phyloP scores from a whole-genome alignment of 2,113 vertebrate species.

The Bothrops jararaca region DNA sequence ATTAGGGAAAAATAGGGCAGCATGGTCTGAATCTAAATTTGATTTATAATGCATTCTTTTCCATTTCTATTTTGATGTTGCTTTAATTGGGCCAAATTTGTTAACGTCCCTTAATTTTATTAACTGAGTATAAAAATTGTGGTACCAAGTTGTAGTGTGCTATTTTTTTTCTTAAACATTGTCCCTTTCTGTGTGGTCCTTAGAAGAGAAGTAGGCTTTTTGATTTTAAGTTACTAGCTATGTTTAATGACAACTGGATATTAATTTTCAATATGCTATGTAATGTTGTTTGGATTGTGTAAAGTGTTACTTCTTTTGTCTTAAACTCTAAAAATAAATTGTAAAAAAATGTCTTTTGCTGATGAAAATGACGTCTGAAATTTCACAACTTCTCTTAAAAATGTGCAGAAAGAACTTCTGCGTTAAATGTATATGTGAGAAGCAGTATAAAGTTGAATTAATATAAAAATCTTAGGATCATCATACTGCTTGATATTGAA shows the following conservation, averaged over 20 bases:
- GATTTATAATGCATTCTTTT: background rate
- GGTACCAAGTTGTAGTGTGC: conserved; percentile 9
- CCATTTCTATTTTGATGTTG: conserved; percentile 25
- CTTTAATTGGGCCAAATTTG: conserved; percentile 30
- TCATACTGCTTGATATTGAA: background rate
- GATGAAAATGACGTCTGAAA: background rate
- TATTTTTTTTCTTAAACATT: background rate
- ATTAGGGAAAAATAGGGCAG: background rate
- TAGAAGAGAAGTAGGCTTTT: conserved; percentile 14
- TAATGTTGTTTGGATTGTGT: background rate
- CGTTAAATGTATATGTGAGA: background rate
- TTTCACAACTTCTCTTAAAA: background rate
- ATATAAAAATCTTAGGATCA: background rate
- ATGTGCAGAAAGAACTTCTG: background rate
- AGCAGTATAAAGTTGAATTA: background rate
- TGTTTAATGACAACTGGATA: conserved; percentile 1
- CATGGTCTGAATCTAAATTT: conserved; percentile 1
- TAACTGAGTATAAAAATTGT: conserved; percentile 35
- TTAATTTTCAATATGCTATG: background rate
- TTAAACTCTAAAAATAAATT: background rate
- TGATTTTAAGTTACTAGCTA: background rate
- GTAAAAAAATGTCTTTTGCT: background rate
- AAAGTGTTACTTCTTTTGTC: conserved; percentile 8
- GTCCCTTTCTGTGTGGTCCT: conserved; percentile 1
- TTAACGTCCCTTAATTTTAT: conserved; percentile 31